These are phyloP conservation scores for Paradisaea rubra DNA, from an alignment of 2,113 vertebrate genomes.

Conservation along the genomic window DNA sequence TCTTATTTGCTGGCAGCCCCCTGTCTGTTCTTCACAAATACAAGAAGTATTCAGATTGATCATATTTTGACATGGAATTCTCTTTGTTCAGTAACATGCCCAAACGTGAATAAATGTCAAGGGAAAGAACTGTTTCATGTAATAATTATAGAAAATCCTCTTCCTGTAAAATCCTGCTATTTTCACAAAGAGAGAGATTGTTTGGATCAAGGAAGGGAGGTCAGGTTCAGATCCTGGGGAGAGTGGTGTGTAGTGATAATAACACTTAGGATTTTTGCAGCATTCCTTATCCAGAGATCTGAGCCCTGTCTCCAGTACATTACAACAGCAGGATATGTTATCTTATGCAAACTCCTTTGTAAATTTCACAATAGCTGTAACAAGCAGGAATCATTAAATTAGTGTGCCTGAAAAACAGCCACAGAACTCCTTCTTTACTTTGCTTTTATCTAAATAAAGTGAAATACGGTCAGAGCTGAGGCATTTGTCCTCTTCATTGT, in stretches of 20 bases:
- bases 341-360: constrained; percentile 62
- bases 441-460: background rate
- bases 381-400: constrained; percentile 54
- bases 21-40: background rate
- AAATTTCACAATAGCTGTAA: constrained; percentile 62
- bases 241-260: background rate
- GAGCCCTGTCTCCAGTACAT: constrained; percentile 45
- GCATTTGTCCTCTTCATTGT: background rate
- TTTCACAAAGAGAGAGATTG: background rate
- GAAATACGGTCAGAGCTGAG: background rate
- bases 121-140: background rate
- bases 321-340: constrained; percentile 57
- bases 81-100: background rate
- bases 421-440: background rate
- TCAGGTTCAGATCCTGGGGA: constrained; percentile 52
- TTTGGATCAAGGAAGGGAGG: constrained; percentile 18
- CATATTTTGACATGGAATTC: background rate
- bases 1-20: background rate
- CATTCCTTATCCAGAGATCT: constrained; percentile 43
- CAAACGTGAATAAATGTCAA: background rate
- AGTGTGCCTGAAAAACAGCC: constrained; percentile 17
- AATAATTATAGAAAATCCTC: background rate
- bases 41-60: background rate
- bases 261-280: constrained; percentile 11
- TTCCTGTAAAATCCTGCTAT: background rate